Evolutionary conservation across 2,113 vertebrate species (phyloP), one percentile per base, ranked within the genome.

Genomic region (Thunnus maccoyii): DNA sequence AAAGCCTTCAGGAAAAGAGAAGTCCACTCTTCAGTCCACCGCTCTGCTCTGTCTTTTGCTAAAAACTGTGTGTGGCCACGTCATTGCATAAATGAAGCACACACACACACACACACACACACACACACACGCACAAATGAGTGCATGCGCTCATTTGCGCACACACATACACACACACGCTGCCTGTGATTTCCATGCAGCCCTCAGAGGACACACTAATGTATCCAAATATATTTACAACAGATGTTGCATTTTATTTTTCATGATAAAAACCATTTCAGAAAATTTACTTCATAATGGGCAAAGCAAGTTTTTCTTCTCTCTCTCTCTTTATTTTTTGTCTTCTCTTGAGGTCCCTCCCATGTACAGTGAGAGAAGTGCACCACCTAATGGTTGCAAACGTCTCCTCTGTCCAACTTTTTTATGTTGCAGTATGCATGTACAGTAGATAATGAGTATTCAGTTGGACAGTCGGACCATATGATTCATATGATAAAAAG

Each of bases 211-310:
- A 95, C 92, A 92, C 85, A 93, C 94, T 95, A 94, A 95, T 95
- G 94, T 94, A 94, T 95, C 95, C 93, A 94, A 95, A 96, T 95
- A 95, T 95, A 95, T 95, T 94, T 94, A 91, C 92, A 94, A 91
- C 95, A 96, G 93, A 95, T 95, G 95, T 95, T 95, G 92, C 93
- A 94, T 95, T 95, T 94, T 94, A 95, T 95, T 95, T 94, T 95
- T 95, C 94, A 94, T 94, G 94, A 95, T 94, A 93, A 94, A 96
- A 95, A 88, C 89, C 92, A 95, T 94, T 95, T 95, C 90, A 92
- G 92, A 91, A 94, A 94, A 94, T 94, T 90, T 91, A 93, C 92
- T 94, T 93, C 87, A 93, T 92, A 89, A 93, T 91, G 91, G 87
- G 88, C 86, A 85, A 80, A 87, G 86, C 81, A 91, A 90, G 91